These are phyloP conservation scores for Sarcoramphus papa DNA, from an alignment of 2,797 vertebrate species.

Conservation along the genomic window DNA sequence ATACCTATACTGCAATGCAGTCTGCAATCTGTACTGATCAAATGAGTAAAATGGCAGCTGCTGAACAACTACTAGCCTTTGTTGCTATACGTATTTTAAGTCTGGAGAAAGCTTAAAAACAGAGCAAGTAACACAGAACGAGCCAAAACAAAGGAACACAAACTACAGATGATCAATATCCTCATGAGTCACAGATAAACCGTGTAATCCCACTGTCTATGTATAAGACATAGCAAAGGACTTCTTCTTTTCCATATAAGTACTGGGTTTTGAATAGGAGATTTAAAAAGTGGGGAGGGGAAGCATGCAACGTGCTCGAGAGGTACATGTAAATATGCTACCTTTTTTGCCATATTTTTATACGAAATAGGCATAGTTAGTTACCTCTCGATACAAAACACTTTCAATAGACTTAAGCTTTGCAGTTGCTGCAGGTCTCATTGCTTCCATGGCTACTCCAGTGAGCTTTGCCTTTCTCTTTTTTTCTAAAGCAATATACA, in stretches of 20 bases:
- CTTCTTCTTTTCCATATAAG: background rate
- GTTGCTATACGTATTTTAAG: background rate
- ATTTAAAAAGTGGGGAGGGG: background rate
- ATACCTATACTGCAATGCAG: background rate
- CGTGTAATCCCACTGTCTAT: background rate
- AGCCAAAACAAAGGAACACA: background rate
- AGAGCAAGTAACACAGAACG: background rate
- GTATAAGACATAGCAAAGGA: background rate
- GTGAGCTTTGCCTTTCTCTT: constrained; percentile 79
- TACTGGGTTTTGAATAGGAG: background rate
- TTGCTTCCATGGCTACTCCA: constrained; percentile 72
- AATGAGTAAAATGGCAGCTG: background rate
- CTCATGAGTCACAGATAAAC: background rate
- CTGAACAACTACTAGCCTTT: background rate
- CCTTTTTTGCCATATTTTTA: background rate
- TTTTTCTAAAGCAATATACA: constrained; percentile 85
- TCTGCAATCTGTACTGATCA: background rate
- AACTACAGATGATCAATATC: background rate
- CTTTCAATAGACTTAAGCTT: constrained; percentile 73
- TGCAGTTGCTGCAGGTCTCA: constrained; percentile 71
- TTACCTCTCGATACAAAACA: constrained; percentile 79
- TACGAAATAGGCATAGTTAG: background rate
- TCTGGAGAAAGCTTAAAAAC: background rate
- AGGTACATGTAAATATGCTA: background rate
- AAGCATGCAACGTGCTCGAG: background rate